These are phyloP conservation scores for Montipora capricornis DNA, from an alignment of 64 coral and sea anemone genomes.

Conservation along the genomic window DNA sequence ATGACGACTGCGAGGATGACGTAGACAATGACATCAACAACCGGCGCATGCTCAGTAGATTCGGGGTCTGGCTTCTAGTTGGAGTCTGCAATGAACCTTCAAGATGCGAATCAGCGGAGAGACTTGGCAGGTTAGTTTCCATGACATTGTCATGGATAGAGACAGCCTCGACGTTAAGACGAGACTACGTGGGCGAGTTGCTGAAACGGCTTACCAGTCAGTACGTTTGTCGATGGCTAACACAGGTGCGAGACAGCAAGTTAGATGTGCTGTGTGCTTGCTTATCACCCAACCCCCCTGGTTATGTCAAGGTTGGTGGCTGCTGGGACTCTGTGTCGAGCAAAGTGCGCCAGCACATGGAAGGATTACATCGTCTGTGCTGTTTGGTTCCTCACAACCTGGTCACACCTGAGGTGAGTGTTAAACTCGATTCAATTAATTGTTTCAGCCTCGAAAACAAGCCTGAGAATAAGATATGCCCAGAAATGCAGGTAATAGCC, in stretches of 20 bases:
- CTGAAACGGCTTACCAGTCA: constrained; percentile 87
- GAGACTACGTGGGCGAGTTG: constrained; percentile 87
- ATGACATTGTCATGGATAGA: constrained; percentile 97
- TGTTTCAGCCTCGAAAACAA: too few species aligned
- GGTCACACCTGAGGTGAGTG: constrained; percentile 73
- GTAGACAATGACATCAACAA: constrained; percentile 96
- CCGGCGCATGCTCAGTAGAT: constrained; percentile 93
- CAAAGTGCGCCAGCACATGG: constrained; percentile 80
- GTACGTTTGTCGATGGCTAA: constrained; percentile 90
- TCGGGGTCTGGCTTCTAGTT: constrained; percentile 93
- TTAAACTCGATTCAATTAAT: too few species aligned
- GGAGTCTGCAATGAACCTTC: constrained; percentile 74
- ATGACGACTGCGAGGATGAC: constrained; percentile 80
- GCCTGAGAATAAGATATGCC: too few species aligned
- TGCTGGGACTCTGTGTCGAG: constrained; percentile 86
- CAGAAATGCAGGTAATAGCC: too few species aligned
- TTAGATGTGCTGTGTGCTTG: constrained; percentile 87
- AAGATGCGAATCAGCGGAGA: constrained; percentile 77
- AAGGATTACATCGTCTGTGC: constrained; percentile 92
- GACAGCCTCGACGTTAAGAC: constrained; percentile 76
- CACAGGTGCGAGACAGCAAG: constrained; percentile 85
- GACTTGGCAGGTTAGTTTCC: constrained; percentile 88
- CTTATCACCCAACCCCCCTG: constrained; percentile 84
- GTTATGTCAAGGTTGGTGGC: constrained; percentile 82
- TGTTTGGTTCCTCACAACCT: constrained; percentile 90